A percentile compares a stretch with the other conserved stretches of the same genome.
Evolutionary conservation across 2,888 invertebrate species (phyloP).

Genomic region (Proisotoma minuta): DNA sequence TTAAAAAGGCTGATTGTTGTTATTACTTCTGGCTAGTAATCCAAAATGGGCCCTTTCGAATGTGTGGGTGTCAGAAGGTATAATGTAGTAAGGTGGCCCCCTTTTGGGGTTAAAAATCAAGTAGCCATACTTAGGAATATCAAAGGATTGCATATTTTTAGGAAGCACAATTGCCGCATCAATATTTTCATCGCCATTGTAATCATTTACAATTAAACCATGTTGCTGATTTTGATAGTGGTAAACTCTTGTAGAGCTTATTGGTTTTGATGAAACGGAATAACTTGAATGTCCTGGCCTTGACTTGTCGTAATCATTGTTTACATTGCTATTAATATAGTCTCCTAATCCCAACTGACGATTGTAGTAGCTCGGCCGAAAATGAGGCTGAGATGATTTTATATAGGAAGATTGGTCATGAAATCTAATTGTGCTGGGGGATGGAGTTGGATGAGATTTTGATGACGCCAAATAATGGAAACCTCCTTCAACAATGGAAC

Average conservation of each 20-base stretch:
- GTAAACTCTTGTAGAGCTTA: too few relatives aligned
- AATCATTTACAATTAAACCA: background rate
- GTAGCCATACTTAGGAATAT: slow-evolving; percentile 29
- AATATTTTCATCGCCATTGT: background rate
- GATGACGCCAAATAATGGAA: background rate
- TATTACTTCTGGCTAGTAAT: background rate
- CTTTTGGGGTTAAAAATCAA: slow-evolving; percentile 28
- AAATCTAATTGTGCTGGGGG: background rate
- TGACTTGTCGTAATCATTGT: too few relatives aligned
- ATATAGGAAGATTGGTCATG: background rate
- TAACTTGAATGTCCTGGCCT: too few relatives aligned
- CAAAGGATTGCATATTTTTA: slow-evolving; percentile 4
- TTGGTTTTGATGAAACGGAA: too few relatives aligned
- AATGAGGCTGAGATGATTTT: background rate
- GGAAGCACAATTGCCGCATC: slow-evolving; percentile 5
- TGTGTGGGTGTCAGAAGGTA: slow-evolving; percentile 19
- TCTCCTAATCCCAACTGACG: too few relatives aligned
- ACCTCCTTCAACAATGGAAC: too few relatives aligned
- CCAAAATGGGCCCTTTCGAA: slow-evolving; percentile 5
- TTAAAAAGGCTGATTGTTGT: background rate
- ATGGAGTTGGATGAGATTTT: background rate
- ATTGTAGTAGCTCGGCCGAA: too few relatives aligned
- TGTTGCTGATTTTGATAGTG: too few relatives aligned
- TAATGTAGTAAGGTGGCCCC: slow-evolving; percentile 26
- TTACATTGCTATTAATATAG: too few relatives aligned